Conservation (phyloP, 2,888 invertebrate species). For the Melieria crassipennis region DNA sequence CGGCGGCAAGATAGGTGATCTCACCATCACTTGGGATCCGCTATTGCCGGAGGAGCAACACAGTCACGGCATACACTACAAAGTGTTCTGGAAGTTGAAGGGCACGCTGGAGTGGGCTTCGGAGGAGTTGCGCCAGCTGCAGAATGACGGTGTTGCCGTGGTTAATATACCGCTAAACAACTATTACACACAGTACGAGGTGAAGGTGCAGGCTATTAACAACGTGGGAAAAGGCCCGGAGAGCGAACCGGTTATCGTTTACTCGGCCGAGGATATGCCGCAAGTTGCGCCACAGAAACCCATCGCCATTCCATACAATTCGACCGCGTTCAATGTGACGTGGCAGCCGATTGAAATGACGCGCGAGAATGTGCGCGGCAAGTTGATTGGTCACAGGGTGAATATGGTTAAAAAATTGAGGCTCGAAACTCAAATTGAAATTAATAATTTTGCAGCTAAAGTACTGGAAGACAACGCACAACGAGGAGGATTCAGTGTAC, state of each 20-base stretch:
- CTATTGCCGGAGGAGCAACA: constrained; percentile 83
- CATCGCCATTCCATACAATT: constrained; percentile 82
- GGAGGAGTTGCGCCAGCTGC: constrained; percentile 71
- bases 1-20: constrained; percentile 94
- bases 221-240: constrained; percentile 84
- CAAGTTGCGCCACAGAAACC: constrained; percentile 88
- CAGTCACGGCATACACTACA: constrained; percentile 89
- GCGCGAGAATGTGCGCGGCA: constrained; percentile 85
- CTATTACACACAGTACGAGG: constrained; percentile 85
- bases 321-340: constrained; percentile 90
- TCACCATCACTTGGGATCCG: constrained; percentile 90
- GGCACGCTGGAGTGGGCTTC: constrained; percentile 82
- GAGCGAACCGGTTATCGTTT: constrained; percentile 78
- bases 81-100: constrained; percentile 84
- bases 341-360: constrained; percentile 90
- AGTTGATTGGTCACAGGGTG: constrained; percentile 89
- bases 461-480: constrained; percentile 84
- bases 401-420: constrained; percentile 43
- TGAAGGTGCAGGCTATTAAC: constrained; percentile 86
- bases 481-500: constrained; percentile 83
- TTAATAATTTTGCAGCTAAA: constrained; percentile 72
- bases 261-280: constrained; percentile 93
- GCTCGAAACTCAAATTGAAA: background rate
- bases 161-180: constrained; percentile 78
- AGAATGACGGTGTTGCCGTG: constrained; percentile 82